These are phyloP conservation scores for Psophia crepitans DNA, from an alignment of 2,113 vertebrate genomes.

Conservation along the genomic window DNA sequence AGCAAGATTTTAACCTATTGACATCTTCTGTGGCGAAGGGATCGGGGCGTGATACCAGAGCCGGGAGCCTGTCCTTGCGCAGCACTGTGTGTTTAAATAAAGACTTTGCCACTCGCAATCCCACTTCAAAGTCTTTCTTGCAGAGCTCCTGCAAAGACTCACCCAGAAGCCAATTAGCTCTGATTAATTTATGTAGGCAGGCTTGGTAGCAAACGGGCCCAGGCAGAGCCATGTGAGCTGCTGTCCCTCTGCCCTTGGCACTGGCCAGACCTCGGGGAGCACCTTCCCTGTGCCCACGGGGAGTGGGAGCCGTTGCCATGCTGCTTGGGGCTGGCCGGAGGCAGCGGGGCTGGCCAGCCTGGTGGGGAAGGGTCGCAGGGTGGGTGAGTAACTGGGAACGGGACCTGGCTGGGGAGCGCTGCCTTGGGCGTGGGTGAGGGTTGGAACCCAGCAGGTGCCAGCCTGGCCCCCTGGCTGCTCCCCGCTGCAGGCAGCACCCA, in stretches of 20 bases:
- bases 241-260: neutral
- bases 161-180: conserved; percentile 7
- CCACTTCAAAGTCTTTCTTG: neutral
- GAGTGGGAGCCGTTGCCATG: accelerated
- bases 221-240: neutral
- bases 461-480: neutral
- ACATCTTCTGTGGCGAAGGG: neutral
- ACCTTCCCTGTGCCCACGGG: accelerated
- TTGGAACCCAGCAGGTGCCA: too few species aligned
- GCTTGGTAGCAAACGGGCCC: neutral
- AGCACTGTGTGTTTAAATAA: neutral
- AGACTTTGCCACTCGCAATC: neutral
- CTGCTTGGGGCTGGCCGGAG: neutral
- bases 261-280: neutral
- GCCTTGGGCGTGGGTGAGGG: neutral
- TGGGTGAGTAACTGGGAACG: neutral
- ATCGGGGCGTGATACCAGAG: neutral
- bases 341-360: neutral
- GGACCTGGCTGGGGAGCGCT: neutral
- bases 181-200: neutral
- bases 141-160: neutral
- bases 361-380: neutral
- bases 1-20: neutral
- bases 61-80: neutral
- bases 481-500: accelerated